Conservation (phyloP, 2,888 invertebrate genomes). For the Cryptosula pallasiana region DNA sequence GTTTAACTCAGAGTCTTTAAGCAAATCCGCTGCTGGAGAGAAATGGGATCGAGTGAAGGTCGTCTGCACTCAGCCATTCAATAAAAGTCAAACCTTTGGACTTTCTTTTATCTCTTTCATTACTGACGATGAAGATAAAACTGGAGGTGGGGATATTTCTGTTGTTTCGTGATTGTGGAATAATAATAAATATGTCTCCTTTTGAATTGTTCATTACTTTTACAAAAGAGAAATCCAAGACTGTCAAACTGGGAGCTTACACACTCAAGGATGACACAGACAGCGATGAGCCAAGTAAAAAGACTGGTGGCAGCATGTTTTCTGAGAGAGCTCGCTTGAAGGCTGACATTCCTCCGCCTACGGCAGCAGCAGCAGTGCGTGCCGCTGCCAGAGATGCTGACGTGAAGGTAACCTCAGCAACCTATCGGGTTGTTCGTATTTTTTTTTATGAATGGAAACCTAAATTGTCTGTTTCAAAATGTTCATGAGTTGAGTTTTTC, state of each 20-base stretch:
- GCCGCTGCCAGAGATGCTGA: slow-evolving; percentile 12
- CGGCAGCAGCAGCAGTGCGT: slow-evolving; percentile 6
- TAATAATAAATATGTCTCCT: slow-evolving; percentile 23
- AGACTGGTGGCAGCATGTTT: slow-evolving; percentile 5
- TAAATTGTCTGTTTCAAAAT: too few relatives aligned
- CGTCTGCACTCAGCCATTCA: slow-evolving; percentile 81
- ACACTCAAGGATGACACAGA: slow-evolving; percentile 8
- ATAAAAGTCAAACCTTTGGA: slow-evolving; percentile 72
- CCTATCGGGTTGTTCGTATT: too few relatives aligned
- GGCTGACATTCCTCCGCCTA: slow-evolving; percentile 12
- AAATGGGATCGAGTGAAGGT: slow-evolving; percentile 80
- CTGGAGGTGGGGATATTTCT: slow-evolving; percentile 25
- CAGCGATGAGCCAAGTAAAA: slow-evolving; percentile 13
- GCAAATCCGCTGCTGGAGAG: slow-evolving; percentile 58
- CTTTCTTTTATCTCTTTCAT: slow-evolving; percentile 71
- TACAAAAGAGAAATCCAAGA: background rate
- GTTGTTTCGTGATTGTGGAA: slow-evolving; percentile 5
- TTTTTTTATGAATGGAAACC: too few relatives aligned
- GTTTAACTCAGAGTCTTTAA: slow-evolving; percentile 63
- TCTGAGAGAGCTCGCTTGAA: slow-evolving; percentile 7
- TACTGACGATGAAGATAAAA: slow-evolving; percentile 31
- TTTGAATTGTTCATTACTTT: background rate
- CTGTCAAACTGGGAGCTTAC: slow-evolving; percentile 1
- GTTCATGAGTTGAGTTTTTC: too few relatives aligned
- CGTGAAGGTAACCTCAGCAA: background rate